Conservation (phyloP, 2,797 vertebrate genomes). For the Neopelma chrysocephalum region DNA sequence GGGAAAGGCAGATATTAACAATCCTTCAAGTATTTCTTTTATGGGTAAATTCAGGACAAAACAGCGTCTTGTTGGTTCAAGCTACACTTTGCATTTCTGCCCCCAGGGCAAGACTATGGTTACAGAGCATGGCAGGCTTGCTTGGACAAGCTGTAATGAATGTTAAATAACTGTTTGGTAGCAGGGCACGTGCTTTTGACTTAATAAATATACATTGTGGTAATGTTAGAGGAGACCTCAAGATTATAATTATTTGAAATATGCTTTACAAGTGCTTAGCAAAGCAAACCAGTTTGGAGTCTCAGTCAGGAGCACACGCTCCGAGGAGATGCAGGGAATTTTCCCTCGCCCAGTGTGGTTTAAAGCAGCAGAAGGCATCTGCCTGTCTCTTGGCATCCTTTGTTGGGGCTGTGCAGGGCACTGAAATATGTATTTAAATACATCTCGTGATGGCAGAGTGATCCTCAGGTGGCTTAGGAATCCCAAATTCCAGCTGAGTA, state of each 20-base stretch:
- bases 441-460: background rate
- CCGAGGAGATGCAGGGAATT: background rate
- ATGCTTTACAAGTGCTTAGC: constrained; percentile 28
- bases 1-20: background rate
- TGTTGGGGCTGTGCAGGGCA: background rate
- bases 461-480: background rate
- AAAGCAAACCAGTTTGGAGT: background rate
- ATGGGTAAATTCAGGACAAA: constrained; percentile 53
- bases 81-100: constrained; percentile 57
- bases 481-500: background rate
- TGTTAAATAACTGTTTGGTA: constrained; percentile 51
- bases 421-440: background rate
- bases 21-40: background rate
- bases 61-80: constrained; percentile 13
- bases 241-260: constrained; percentile 62
- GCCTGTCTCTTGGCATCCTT: background rate
- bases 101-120: constrained; percentile 50
- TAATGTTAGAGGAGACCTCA: constrained; percentile 23
- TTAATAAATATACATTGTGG: constrained; percentile 59
- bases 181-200: constrained; percentile 34
- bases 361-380: constrained; percentile 14
- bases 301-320: background rate
- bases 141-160: constrained; percentile 53
- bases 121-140: constrained; percentile 46
- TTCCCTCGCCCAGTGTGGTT: background rate